Base-by-base conservation (phyloP, 2,113 vertebrate genomes). In the Tonatia bakeri region DNA sequence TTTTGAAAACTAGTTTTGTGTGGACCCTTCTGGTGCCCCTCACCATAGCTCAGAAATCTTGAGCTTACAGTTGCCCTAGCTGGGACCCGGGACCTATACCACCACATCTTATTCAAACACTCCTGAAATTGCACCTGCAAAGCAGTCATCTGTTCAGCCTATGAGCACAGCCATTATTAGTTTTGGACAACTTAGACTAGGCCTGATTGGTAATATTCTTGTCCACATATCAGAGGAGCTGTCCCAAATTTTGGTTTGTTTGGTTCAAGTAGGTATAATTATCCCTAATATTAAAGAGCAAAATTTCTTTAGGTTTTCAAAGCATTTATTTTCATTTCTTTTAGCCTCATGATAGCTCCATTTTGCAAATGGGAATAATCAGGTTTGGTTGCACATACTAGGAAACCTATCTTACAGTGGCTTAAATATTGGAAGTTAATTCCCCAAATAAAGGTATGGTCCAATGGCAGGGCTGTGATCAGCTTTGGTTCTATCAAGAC, bases 271-370 rank as follows among this genome's bases (percentile, higher is more conserved):
- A 94, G 33, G 31, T 86, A 50, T 28, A 28, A 87, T 72, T 75
- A 82, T 40, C 36, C 50, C 54, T 67, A 82, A 31, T 50, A 26
- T 83, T 96, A 76, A 69, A 70, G 19, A 88, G 45, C 69, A 67
- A 72, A 65, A 6, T 31, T 85, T 72, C 45, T 61, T 93, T 79
- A 76, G 4, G 38, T 91, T 95, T 90, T 87, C 56, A 75, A 85
- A 90, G 12, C 12, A 14, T 83, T 83, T 94, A 28, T 93, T 22
- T 84, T 85, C 33, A 59, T 93, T 83, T 50, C 86, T 96, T 96
- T 92, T 80, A 75, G 15, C 31, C 16, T 87, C 33, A 33, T 76
- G 81, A 59, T 82, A 52, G 24, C n/a, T 67, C 59, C 26, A 82
- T 69, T 86, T 91, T 83, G 50, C 19, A 95, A 81, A 59, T 87